phyloP scores from a whole-genome alignment of 1,140 invertebrate species.

The Hypothenemus hampei region DNA sequence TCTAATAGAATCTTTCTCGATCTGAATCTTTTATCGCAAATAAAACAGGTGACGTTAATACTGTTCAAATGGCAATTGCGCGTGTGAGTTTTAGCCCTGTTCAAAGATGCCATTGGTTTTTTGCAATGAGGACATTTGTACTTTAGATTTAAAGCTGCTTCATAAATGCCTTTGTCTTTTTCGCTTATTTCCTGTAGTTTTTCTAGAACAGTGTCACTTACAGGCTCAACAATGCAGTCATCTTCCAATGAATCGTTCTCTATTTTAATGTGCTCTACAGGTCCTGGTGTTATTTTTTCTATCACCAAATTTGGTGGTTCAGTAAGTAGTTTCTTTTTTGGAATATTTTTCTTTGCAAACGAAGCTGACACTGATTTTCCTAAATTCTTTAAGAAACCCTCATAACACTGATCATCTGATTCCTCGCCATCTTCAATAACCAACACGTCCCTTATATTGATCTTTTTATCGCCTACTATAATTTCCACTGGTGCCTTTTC shows the following conservation, averaged over 20 bases:
- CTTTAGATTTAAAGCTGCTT: conserved; percentile 14
- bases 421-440: conserved; percentile 29
- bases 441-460: conserved; percentile 27
- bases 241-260: no score
- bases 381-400: conserved; percentile 34
- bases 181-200: neutral
- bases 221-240: neutral
- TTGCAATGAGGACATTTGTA: conserved; percentile 13
- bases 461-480: conserved; percentile 19
- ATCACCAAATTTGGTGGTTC: conserved; percentile 10
- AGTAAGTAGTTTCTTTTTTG: neutral
- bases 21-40: conserved; percentile 7
- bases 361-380: conserved; percentile 26
- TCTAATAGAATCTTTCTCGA: conserved; percentile 4
- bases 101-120: conserved; percentile 5
- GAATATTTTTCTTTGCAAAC: conserved; percentile 22
- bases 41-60: conserved; percentile 3
- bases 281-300: conserved; percentile 1
- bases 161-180: conserved; percentile 2
- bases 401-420: conserved; percentile 1
- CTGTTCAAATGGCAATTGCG: conserved; percentile 5
- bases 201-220: neutral
- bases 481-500: conserved; percentile 23
- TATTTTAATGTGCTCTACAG: no score
- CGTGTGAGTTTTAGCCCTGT: conserved; percentile 9